A percentile compares a stretch with the other conserved stretches of the same genome.
These are phyloP conservation scores for Gambusia holbrooki DNA, from an alignment of 2,113 vertebrate genomes.

Conservation along the genomic window DNA sequence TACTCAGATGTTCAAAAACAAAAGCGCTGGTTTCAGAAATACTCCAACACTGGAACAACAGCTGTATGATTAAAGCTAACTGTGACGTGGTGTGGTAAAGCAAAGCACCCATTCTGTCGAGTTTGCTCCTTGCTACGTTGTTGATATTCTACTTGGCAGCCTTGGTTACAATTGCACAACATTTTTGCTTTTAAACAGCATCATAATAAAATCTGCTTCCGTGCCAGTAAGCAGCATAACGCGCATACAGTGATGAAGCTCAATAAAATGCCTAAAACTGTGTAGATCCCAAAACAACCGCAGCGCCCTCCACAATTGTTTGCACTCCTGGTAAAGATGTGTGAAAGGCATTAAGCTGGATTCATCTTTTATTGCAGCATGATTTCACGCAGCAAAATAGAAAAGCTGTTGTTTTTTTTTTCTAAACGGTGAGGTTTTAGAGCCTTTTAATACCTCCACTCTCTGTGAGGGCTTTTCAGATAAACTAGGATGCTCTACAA, in stretches of 20 bases:
- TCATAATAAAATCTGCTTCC: not conserved
- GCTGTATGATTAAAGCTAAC: constrained; percentile 15
- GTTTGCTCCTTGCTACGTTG: not conserved
- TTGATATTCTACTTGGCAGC: not conserved
- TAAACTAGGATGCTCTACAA: not conserved
- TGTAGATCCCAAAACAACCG: not conserved
- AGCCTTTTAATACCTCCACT: not conserved
- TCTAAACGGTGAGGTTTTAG: not conserved
- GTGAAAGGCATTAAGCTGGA: not conserved
- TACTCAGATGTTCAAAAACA: constrained; percentile 36
- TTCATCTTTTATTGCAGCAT: not conserved
- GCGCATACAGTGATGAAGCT: not conserved
- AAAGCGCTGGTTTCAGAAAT: constrained; percentile 12
- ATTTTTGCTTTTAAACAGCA: not conserved
- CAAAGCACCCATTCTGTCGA: not conserved
- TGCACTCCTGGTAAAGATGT: not conserved
- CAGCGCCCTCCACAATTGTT: not conserved
- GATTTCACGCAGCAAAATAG: too few relatives aligned
- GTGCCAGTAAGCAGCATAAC: not conserved
- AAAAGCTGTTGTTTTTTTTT: not conserved
- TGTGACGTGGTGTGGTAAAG: constrained; percentile 4
- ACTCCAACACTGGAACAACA: constrained; percentile 2
- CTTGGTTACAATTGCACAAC: not conserved
- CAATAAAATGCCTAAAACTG: not conserved
- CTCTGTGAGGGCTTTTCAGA: not conserved